phyloP scores from a whole-genome alignment of 2,113 vertebrate species.

The Varanus salvator region DNA sequence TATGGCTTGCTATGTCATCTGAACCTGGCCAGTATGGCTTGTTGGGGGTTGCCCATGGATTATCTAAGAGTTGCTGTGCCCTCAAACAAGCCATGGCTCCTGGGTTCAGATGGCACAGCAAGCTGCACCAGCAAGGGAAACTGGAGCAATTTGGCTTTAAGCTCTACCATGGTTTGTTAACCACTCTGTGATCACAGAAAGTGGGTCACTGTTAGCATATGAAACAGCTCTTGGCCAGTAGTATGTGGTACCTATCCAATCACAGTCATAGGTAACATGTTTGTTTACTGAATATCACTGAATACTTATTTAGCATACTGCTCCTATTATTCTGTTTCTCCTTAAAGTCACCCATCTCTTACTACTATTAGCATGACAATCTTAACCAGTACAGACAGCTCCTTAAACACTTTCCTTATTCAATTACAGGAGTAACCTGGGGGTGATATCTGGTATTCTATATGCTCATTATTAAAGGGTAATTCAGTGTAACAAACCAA shows the following conservation, averaged over 20 bases:
- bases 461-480: slow-evolving; percentile 73
- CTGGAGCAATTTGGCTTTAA: too few relatives aligned
- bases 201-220: too few relatives aligned
- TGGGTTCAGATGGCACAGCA: too few relatives aligned
- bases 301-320: background rate
- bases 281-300: slow-evolving; percentile 6
- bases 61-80: too few relatives aligned
- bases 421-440: slow-evolving; percentile 59
- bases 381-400: slow-evolving; percentile 49
- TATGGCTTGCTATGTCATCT: too few relatives aligned
- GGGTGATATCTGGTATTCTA: slow-evolving; percentile 61
- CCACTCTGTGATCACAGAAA: too few relatives aligned
- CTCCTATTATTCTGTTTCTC: slow-evolving; percentile 20
- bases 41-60: too few relatives aligned
- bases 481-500: slow-evolving; percentile 80
- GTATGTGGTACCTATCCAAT: background rate
- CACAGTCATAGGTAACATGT: slow-evolving; percentile 11
- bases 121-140: too few relatives aligned
- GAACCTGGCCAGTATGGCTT: too few relatives aligned
- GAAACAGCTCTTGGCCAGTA: background rate
- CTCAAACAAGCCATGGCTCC: too few relatives aligned
- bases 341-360: background rate
- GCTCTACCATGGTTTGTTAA: too few relatives aligned
- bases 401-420: slow-evolving; percentile 17
- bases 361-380: slow-evolving; percentile 47